Base-by-base conservation (phyloP, 2,888 invertebrate genomes). In the Argyra leucocephala region DNA sequence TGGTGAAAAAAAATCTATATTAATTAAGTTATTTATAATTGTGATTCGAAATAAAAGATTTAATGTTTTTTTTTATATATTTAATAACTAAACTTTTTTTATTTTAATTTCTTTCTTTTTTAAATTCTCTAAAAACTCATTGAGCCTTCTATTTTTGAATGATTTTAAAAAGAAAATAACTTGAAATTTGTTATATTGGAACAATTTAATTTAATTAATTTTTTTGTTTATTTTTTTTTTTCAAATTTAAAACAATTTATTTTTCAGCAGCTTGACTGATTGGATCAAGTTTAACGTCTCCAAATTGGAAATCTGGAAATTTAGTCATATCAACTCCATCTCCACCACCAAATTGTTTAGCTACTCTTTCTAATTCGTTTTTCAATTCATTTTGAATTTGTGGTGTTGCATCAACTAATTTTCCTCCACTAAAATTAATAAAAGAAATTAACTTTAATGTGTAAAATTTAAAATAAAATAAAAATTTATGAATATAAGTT, bases 261-360 rank as follows among this genome's bases (percentile, higher is more conserved):
- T 48, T 48, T 18, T 48, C 48, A 18, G 69, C 63, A 36, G 71
- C 21, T 65, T 74, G 73, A 2, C 71, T 82, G 70, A 89, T 87
- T 70, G 88, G 84, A 78, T 88, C 89, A 69, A 89, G 77, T 72
- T 84, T 83, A 63, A 88, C 87, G 68, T 89, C 91, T 24, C 84
- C 82, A 73, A 95, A 96, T 75, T 88, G 88, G 76, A 96, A 89
- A 18, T 85, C 76, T 15, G 96, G 96, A 80, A 97, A 96, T 78
- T 92, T 83, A 22, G 90, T 89, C 90, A 96, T 91, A 76, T 96
- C 93, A 5, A 84, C 84, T 60, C 90, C 91, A 15, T 83, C 76
- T 64, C 86, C 88, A 71, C 90, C 91, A 61, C 88, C 88, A 74
- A 81, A 95, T 71, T 88, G 88, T 73, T 85, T 88, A 64, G 90